phyloP scores from a whole-genome alignment of 53 echinoderm and acorn worm species.

The Echinarachnius parma region DNA sequence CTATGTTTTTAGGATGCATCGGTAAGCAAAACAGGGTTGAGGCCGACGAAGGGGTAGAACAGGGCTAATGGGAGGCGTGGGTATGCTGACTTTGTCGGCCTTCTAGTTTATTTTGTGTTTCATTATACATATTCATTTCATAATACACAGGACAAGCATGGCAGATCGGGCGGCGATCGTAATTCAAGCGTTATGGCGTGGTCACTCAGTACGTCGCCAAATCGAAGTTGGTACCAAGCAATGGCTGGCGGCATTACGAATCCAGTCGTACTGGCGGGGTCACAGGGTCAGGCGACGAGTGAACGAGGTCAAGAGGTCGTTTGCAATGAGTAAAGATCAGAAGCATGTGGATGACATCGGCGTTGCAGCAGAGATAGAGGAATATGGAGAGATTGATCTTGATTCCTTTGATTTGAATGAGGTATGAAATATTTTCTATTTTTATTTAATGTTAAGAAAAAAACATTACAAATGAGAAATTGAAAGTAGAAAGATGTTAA shows the following conservation, averaged over 20 bases:
- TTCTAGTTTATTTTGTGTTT: too few relatives aligned
- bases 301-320: constrained; percentile 46
- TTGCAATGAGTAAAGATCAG: neutral
- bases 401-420: constrained; percentile 71
- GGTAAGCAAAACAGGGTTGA: too few relatives aligned
- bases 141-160: neutral
- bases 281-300: constrained; percentile 57
- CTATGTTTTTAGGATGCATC: too few relatives aligned
- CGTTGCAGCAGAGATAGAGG: constrained; percentile 52
- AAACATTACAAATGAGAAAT: too few relatives aligned
- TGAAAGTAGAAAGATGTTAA: too few relatives aligned
- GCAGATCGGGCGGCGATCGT: constrained; percentile 48
- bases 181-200: constrained; percentile 82
- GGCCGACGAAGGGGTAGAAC: too few relatives aligned
- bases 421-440: constrained; percentile 63
- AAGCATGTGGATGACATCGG: neutral
- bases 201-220: constrained; percentile 58
- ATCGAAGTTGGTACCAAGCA: constrained; percentile 53
- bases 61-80: too few relatives aligned
- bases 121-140: too few relatives aligned
- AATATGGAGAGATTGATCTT: constrained; percentile 74
- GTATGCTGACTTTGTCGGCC: too few relatives aligned
- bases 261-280: constrained; percentile 79
- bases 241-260: constrained; percentile 48
- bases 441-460: too few relatives aligned